phyloP scores from a whole-genome alignment of 2,888 invertebrate species.

The Trichacis sp. region DNA sequence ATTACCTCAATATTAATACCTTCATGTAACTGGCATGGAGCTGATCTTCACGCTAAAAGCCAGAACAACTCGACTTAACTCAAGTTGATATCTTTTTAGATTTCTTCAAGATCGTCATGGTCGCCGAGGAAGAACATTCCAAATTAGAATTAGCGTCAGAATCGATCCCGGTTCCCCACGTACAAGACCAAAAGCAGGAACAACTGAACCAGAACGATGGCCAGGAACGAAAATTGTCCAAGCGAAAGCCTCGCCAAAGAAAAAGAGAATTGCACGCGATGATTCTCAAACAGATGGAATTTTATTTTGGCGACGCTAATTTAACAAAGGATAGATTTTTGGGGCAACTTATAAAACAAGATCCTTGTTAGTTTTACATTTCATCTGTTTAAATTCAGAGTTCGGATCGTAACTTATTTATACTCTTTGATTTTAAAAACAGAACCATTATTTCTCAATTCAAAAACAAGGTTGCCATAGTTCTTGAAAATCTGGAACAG shows the following conservation, averaged over 20 bases:
- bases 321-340: constrained; percentile 90
- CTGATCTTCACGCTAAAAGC: no score
- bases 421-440: no score
- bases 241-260: constrained; percentile 77
- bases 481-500: no score
- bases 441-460: no score
- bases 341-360: constrained; percentile 76
- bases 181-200: constrained; percentile 42
- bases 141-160: constrained; percentile 62
- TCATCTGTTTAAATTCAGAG: constrained; percentile 4
- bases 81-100: no score
- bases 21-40: no score
- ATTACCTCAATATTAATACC: no score
- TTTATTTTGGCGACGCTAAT: constrained; percentile 95
- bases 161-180: constrained; percentile 60
- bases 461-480: no score
- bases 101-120: no score
- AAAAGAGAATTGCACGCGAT: constrained; percentile 81
- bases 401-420: no score
- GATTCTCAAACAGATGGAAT: constrained; percentile 91
- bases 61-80: no score
- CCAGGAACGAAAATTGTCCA: constrained; percentile 11
- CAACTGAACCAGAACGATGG: constrained; percentile 5
- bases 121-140: constrained; percentile 62
- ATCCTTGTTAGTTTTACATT: constrained; percentile 73